Conservation (phyloP, 2,797 vertebrate genomes). For the Peromyscus melanophrys region DNA sequence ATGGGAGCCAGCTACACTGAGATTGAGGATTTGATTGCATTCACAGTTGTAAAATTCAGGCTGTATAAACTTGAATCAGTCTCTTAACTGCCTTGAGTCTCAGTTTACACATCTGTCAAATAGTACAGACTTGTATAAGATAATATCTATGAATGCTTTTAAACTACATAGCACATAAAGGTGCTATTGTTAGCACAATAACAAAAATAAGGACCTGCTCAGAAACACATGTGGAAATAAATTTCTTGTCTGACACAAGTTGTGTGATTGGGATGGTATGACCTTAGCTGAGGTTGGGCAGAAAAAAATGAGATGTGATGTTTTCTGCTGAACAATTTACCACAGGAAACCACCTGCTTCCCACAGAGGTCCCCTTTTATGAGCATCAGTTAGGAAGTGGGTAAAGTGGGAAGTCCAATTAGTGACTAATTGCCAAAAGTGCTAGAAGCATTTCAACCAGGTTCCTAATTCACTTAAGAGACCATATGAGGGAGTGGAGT, state of each 20-base stretch:
- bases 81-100: neutral
- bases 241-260: neutral
- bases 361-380: conserved; percentile 39
- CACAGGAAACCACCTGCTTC: neutral
- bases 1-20: neutral
- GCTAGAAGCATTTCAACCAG: conserved; percentile 55
- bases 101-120: neutral
- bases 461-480: conserved; percentile 57
- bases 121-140: neutral
- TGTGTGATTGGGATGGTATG: neutral
- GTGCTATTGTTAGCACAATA: conserved; percentile 14
- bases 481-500: neutral
- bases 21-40: neutral
- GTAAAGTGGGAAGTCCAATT: conserved; percentile 66
- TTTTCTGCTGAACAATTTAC: neutral
- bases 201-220: neutral
- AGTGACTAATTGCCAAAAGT: conserved; percentile 68
- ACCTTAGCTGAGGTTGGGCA: too few species aligned
- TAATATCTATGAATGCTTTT: neutral
- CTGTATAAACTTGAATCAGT: neutral
- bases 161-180: conserved; percentile 13
- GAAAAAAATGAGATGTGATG: neutral
- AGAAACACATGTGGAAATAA: neutral
- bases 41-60: neutral
- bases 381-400: conserved; percentile 52